Evolutionary conservation across 1,140 invertebrate species (phyloP).

Genomic region (Listronotus oregonensis): DNA sequence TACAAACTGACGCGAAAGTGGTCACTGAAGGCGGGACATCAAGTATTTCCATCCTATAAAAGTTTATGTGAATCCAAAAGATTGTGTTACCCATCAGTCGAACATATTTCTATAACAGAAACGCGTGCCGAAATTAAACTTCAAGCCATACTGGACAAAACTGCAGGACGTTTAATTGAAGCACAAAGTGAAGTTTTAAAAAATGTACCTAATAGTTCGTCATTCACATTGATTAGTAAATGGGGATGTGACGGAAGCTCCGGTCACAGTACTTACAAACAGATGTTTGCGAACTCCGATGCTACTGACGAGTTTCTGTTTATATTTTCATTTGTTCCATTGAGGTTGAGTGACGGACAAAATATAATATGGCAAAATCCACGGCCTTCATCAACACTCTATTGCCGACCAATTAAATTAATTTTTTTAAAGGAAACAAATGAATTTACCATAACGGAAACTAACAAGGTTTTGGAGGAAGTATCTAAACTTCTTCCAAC

Average conservation of each 20-base stretch:
- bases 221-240: conserved; percentile 16
- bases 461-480: conserved; percentile 28
- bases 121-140: conserved; percentile 34
- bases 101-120: conserved; percentile 12
- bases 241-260: conserved; percentile 39
- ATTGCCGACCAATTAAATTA: conserved; percentile 36
- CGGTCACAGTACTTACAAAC: conserved; percentile 30
- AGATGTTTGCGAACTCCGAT: conserved; percentile 26
- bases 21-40: too few relatives aligned
- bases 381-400: conserved; percentile 27
- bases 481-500: conserved; percentile 4
- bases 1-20: too few relatives aligned
- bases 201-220: conserved; percentile 4
- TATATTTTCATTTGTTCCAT: conserved; percentile 32
- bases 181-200: conserved; percentile 14
- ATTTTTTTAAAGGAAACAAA: conserved; percentile 24
- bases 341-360: too few relatives aligned
- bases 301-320: conserved; percentile 33
- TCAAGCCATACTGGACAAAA: conserved; percentile 41
- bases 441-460: conserved; percentile 27
- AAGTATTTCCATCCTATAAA: too few relatives aligned
- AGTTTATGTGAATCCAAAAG: too few relatives aligned
- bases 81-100: too few relatives aligned
- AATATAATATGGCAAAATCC: conserved; percentile 38
- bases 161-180: conserved; percentile 25